Evolutionary conservation across 2,113 vertebrate species (phyloP), one percentile per base, ranked within the genome.

Genomic region (Microtus pennsylvanicus): DNA sequence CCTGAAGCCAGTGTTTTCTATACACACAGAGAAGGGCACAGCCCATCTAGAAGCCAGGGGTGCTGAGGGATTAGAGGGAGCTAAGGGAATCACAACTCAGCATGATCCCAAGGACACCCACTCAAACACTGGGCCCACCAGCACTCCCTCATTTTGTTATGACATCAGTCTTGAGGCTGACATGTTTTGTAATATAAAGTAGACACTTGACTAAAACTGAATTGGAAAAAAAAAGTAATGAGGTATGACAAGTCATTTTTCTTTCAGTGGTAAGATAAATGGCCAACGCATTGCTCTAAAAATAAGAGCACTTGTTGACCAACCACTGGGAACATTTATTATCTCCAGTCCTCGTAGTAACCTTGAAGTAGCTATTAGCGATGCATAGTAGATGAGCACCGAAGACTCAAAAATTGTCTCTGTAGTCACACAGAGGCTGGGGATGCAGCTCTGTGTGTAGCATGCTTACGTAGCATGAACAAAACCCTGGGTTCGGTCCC

Each of bases 201-300:
- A 10, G 52, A 22, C 19, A 87, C 4, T 28, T 55, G 35, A 67
- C 55, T 82, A 76, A 87, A 91, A 52, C 24, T 74, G 33, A 19
- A 30, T 24, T 80, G 82, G 74, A 80, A 94, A 92, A 94, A 94
- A 81, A 69, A 90, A 90, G 17, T 69, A 91, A 70, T 50, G 38
- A 95, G 77, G 87, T 78, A 93, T 47, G 77, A 89, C 38, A 63
- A 82, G 30, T 87, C 13, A 63, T 69, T 87, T 95, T 96, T 91
- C 90, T 86, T 89, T 80, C 33, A 35, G 33, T 11, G 55, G 19
- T 69, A 93, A 86, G 70, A 52, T 83, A 45, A 86, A 94, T 83
- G 50, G 17, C 75, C 92, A 93, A 95, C 87, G 24, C n/a, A 87
- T 38, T 85, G 75, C 52, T 91, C 67, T 90, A 75, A 92, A 95